These are phyloP conservation scores for Chirona hameri DNA, from an alignment of 2,888 invertebrate species.

Conservation along the genomic window DNA sequence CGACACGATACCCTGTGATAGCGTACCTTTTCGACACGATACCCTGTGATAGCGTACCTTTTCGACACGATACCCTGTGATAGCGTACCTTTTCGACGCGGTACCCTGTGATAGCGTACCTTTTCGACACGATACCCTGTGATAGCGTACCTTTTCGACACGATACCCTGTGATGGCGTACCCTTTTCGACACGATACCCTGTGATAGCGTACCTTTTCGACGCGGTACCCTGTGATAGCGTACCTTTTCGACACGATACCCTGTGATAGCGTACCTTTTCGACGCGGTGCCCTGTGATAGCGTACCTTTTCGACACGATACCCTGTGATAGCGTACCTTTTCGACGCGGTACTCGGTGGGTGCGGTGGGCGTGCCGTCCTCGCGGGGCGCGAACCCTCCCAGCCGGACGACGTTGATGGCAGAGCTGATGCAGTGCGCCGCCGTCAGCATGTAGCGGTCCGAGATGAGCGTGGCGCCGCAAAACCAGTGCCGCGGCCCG, in stretches of 20 bases:
- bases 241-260: no score
- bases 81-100: neutral
- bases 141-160: neutral
- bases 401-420: neutral
- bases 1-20: no score
- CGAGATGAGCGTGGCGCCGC: neutral
- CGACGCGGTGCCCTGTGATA: neutral
- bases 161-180: neutral
- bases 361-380: neutral
- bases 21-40: neutral
- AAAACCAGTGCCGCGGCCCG: neutral
- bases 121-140: no score
- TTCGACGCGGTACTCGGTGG: neutral
- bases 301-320: no score
- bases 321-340: no score
- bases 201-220: neutral
- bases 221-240: neutral
- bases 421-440: neutral
- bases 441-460: neutral
- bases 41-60: neutral
- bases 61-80: no score
- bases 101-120: neutral
- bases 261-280: no score
- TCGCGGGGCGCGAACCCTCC: neutral
- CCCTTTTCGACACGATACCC: no score